These are phyloP conservation scores for Morus bassanus DNA, from an alignment of 2,797 vertebrate genomes.

Conservation along the genomic window DNA sequence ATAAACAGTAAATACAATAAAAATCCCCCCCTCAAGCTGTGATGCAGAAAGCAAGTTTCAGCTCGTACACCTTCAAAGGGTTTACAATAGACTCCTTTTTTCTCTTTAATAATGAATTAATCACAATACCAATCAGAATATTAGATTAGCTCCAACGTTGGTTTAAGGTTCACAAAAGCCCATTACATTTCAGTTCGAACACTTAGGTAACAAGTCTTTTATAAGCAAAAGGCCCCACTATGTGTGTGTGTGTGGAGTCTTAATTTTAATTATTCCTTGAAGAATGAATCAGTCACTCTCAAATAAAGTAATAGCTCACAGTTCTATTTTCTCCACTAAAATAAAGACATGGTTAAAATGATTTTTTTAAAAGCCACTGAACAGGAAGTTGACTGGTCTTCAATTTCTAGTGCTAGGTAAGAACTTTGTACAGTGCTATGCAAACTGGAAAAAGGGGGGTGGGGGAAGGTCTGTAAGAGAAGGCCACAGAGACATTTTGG, in stretches of 20 bases:
- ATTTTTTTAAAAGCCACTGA: not conserved
- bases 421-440: not conserved
- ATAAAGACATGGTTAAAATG: not conserved
- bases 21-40: not conserved
- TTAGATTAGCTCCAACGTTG: not conserved
- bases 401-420: not conserved
- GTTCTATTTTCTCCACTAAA: not conserved
- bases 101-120: not conserved
- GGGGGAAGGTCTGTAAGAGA: not conserved
- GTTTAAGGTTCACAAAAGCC: not conserved
- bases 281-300: not conserved
- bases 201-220: too few species aligned
- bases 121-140: not conserved
- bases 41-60: not conserved
- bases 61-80: not conserved
- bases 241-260: fast-evolving
- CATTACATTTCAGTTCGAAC: not conserved
- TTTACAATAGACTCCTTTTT: not conserved
- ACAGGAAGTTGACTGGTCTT: not conserved
- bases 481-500: not conserved
- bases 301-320: not conserved
- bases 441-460: fast-evolving
- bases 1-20: conserved; percentile 2
- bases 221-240: not conserved
- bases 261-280: not conserved